These are phyloP conservation scores for Nemopilema nomurai DNA, from an alignment of 30 jellyfish, hydroid and myxozoan species.

Conservation along the genomic window DNA sequence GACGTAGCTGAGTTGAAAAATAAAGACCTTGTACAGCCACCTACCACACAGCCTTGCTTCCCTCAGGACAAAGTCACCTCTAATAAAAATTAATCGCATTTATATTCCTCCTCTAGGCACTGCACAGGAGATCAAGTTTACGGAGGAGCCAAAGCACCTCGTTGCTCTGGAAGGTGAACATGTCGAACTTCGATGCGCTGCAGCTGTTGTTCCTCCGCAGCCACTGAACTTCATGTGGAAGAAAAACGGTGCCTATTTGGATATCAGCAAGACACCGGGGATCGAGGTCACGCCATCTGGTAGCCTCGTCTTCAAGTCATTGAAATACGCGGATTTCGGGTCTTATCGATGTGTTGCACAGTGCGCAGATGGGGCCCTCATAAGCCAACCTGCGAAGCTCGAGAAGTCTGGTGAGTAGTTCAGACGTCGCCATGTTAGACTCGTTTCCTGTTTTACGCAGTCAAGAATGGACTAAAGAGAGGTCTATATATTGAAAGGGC, in stretches of 20 bases:
- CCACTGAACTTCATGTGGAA: constrained; percentile 23
- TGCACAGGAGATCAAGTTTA: neutral
- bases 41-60: too few relatives aligned
- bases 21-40: too few relatives aligned
- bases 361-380: constrained; percentile 47
- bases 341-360: constrained; percentile 52
- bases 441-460: too few relatives aligned
- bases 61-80: too few relatives aligned
- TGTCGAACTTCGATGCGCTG: constrained; percentile 23
- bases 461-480: too few relatives aligned
- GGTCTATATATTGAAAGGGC: too few relatives aligned
- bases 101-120: constrained; percentile 4
- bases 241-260: constrained; percentile 16
- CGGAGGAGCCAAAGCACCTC: constrained; percentile 12
- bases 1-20: too few relatives aligned
- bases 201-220: neutral
- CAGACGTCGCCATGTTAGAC: neutral
- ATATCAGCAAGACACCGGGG: neutral
- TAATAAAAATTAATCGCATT: too few relatives aligned
- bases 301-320: constrained; percentile 1
- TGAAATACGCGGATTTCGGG: constrained; percentile 20
- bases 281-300: constrained; percentile 1
- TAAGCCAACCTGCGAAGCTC: constrained; percentile 45
- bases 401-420: constrained; percentile 34
- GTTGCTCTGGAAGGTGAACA: neutral